Conservation (phyloP, 2,797 vertebrate genomes). For the Danionella dracula region DNA sequence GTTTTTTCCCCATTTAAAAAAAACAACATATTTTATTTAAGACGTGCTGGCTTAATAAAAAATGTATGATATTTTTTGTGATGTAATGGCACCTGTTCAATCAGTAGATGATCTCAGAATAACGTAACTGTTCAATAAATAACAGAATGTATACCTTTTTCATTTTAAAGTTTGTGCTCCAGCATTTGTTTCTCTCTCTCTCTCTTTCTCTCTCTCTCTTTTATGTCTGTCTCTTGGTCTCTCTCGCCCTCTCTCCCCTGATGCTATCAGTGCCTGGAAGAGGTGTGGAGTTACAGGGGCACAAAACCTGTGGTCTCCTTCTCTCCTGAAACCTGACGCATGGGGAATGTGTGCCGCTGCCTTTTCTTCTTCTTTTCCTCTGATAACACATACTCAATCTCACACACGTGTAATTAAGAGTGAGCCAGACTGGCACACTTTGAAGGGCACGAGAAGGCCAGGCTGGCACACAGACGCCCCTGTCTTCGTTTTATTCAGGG, state of each 20-base stretch:
- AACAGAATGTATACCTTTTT: too few relatives aligned
- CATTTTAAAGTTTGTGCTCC: too few relatives aligned
- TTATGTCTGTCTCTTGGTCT: too few relatives aligned
- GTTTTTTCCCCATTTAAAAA: too few relatives aligned
- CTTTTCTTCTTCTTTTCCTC: constrained; percentile 32
- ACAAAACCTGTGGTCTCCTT: constrained; percentile 47
- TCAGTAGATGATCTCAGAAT: too few relatives aligned
- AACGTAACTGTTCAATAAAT: too few relatives aligned
- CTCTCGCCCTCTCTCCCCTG: constrained; percentile 17
- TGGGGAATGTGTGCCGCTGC: constrained; percentile 51
- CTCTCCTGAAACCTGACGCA: constrained; percentile 60
- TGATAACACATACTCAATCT: constrained; percentile 42
- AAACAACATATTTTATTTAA: too few relatives aligned
- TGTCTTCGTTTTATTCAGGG: constrained; percentile 13
- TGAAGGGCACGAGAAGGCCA: constrained; percentile 42
- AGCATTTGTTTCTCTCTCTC: too few relatives aligned
- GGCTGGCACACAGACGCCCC: constrained; percentile 39
- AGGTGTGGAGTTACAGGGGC: constrained; percentile 56
- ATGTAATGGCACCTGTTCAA: too few relatives aligned
- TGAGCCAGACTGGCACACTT: constrained; percentile 51
- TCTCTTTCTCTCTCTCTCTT: too few relatives aligned
- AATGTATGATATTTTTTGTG: too few relatives aligned
- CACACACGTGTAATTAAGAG: constrained; percentile 64
- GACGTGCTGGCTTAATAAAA: too few relatives aligned
- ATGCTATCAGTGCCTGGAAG: constrained; percentile 43